Conservation (phyloP, 2,888 invertebrate species). For the Glyphotaelius pellucidus region DNA sequence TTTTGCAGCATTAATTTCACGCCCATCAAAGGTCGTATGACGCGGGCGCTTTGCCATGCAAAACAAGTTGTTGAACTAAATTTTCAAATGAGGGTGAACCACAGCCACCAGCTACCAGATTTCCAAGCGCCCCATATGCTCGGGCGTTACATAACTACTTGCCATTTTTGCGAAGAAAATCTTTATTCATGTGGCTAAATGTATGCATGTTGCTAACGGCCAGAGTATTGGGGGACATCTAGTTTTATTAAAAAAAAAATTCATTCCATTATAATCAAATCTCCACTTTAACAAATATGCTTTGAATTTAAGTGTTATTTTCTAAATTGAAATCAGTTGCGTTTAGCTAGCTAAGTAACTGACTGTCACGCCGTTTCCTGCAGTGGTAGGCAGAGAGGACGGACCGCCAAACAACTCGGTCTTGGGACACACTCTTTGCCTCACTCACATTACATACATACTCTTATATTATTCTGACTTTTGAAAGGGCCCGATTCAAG, state of each 20-base stretch:
- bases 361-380: too few species aligned
- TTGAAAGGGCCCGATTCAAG: too few species aligned
- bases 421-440: too few species aligned
- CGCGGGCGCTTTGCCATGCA: conserved; percentile 25
- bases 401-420: too few species aligned
- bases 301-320: too few species aligned
- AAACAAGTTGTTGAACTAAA: conserved; percentile 37
- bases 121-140: background rate
- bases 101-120: background rate
- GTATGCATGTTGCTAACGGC: background rate
- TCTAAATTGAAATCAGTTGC: too few species aligned
- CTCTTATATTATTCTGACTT: too few species aligned
- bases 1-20: background rate
- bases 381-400: too few species aligned
- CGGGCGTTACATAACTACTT: background rate
- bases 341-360: too few species aligned
- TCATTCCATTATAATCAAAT: too few species aligned
- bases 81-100: conserved; percentile 14
- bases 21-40: conserved; percentile 5
- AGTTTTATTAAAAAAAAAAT: background rate
- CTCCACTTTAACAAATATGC: too few species aligned
- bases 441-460: too few species aligned
- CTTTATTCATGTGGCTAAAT: background rate
- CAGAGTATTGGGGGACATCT: background rate
- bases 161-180: background rate